Base-by-base conservation (phyloP, 2,888 invertebrate genomes). In the Agrochola litura region DNA sequence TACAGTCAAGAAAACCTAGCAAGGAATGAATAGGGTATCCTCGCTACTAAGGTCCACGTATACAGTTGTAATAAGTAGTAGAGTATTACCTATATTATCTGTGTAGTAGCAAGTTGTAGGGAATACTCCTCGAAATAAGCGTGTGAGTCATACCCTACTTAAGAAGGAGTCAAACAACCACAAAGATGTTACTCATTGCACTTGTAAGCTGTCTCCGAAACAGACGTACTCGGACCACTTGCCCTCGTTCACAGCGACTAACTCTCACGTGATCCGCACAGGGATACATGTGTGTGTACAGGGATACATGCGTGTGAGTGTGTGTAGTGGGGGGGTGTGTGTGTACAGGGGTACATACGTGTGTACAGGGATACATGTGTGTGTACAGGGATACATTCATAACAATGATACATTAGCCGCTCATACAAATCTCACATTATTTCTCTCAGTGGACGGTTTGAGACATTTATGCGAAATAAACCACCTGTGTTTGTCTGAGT, bases 391-490 rank as follows among this genome's bases (percentile, higher is more conserved):
- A 67, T 25, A 68, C 69, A 74, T 79, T 71, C n/a, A 61, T 58
- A 68, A 54, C 66, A 73, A 54, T 64, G 84, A 71, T 82, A 75
- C 66, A 80, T 75, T 75, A 80, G 46, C 64, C 46, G 61, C 61
- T 52, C 58, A 76, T 66, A 58, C 72, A 72, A 66, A 79, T 79
- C 80, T 41, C 64, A 60, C 74, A 72, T 58, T 69, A 84, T 66
- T 75, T 60, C 61, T 68, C 25, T 56, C 49, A 58, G 71, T 71
- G 80, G 84, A 84, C 58, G 79, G 43, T 68, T 68, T 65, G 64
- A 79, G 71, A 83, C 78, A 56, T 83, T 77, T 82, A 81, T 77
- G 70, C 54, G 81, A 79, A 79, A 79, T 71, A 79, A 68, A 74
- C 73, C 82, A 82, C 80, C 84, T 84, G 82, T 80, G 68, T 84